Percentiles rank a stretch among this genome's conserved stretches.
phyloP scores from a whole-genome alignment of 2,888 invertebrate genomes.

The Peribatodes rhomboidaria region DNA sequence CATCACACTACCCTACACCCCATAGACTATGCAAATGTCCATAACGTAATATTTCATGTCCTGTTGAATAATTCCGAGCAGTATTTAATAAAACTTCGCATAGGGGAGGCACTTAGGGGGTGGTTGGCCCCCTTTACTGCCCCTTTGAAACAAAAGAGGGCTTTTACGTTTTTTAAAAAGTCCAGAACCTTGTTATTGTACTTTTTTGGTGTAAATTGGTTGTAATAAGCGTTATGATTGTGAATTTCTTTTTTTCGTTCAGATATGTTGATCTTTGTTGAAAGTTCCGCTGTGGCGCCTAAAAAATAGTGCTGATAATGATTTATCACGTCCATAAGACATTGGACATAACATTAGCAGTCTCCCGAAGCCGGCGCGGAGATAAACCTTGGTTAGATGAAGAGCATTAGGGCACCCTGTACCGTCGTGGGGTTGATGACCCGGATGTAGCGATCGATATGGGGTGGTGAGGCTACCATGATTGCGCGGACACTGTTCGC shows the following conservation, averaged over 20 bases:
- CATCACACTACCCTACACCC: conserved; percentile 11
- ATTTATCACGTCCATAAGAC: too few relatives aligned
- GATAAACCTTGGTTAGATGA: conserved; percentile 8
- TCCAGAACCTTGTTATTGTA: conserved; percentile 14
- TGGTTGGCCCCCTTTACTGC: not conserved
- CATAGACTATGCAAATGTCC: conserved; percentile 37
- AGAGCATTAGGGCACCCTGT: conserved; percentile 10
- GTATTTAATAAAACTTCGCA: conserved; percentile 36
- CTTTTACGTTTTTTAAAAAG: conserved; percentile 15
- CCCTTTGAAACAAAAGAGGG: conserved; percentile 30
- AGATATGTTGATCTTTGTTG: too few relatives aligned
- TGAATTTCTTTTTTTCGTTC: conserved; percentile 5
- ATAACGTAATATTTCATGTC: conserved; percentile 34
- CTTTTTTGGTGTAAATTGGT: conserved; percentile 13
- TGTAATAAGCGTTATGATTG: not conserved
- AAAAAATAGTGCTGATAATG: too few relatives aligned
- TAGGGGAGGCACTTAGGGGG: conserved; percentile 14
- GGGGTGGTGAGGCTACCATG: conserved; percentile 16
- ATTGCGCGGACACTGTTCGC: conserved; percentile 18
- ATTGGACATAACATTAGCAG: too few relatives aligned
- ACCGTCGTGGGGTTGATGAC: conserved; percentile 26
- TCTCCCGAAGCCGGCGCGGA: too few relatives aligned
- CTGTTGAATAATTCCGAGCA: conserved; percentile 35
- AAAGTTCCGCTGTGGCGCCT: too few relatives aligned
- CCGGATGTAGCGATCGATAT: conserved; percentile 32